Evolutionary conservation across 2,888 invertebrate genomes (phyloP), one percentile per base, ranked within the genome.

Genomic region (Andrena bicolor): DNA sequence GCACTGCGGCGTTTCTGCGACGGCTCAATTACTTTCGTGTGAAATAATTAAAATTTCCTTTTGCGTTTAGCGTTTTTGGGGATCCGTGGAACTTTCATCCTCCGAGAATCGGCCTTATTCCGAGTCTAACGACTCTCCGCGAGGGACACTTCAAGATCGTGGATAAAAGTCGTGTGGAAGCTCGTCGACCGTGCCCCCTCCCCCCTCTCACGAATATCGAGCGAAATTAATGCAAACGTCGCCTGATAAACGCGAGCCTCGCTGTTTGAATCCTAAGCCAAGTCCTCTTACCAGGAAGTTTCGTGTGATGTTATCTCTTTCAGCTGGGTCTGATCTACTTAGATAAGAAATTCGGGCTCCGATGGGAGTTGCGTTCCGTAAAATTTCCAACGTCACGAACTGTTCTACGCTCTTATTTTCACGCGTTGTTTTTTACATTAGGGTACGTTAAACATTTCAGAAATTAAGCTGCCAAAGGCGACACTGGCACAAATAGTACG

Each of bases 271-370:
- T 65, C 70, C 65, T 56, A 70, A 79, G 41, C 53, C 69, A 53
- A 6, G 41, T 41, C 53, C 61, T 65, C 60, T 41, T 28, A 10
- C 41, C 35, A 28, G 20, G 65, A 69, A 72, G 68, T 76, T 69
- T 64, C 80, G 13, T 60, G 63, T 58, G 65, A 70, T 75, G 49
- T 61, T 82, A 82, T 82, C 82, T 56, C 6, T 26, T 35, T 76
- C 60, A 69, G 58, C 48, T 58, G 60, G 63, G 79, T 60, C 60
- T 53, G 74, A 79, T 75, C 61, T 68, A 41, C 41, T 41, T 41
- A 74, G 79, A 75, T 79, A 70, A 48, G 74, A 74, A 79, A 75
- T 66, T 64, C 74, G 74, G 53, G 61, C 58, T 53, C 53, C 28
- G 82, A 82, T 82, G 68, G 26, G 10, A 56, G 23, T 7, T 26